Percentiles rank a stretch among this genome's conserved stretches.
Conservation (phyloP, 23 tunicate species). For the Styela plicata region DNA sequence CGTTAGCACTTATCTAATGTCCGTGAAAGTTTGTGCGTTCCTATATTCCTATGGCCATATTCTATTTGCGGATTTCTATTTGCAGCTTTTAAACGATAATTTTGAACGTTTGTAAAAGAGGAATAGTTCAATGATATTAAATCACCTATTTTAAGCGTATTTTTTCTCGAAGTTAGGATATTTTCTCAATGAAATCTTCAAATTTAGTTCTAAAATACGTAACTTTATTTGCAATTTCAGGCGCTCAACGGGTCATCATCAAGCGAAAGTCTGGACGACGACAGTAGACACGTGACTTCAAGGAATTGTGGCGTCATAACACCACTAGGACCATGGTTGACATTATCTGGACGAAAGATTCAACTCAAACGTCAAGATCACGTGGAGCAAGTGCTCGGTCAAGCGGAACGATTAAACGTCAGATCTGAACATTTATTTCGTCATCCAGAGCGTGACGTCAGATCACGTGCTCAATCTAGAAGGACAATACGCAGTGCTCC, state of each 20-base stretch:
- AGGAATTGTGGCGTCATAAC: background rate
- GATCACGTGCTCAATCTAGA: background rate
- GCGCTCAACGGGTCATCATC: background rate
- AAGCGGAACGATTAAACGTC: background rate
- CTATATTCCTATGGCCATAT: too few relatives aligned
- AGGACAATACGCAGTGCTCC: conserved; percentile 4
- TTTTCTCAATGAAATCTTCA: too few relatives aligned
- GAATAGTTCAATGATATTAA: too few relatives aligned
- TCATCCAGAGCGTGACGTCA: background rate
- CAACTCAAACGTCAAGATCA: conserved; percentile 27
- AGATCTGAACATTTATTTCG: background rate
- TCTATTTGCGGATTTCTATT: too few relatives aligned
- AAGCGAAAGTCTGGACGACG: conserved; percentile 13
- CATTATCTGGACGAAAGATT: conserved; percentile 27
- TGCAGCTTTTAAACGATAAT: too few relatives aligned
- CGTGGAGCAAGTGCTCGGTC: conserved; percentile 20
- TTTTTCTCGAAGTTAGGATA: too few relatives aligned
- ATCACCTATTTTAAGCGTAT: too few relatives aligned
- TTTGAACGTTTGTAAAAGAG: too few relatives aligned
- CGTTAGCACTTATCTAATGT: too few relatives aligned
- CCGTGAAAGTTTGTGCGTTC: too few relatives aligned
- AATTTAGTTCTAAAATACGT: background rate
- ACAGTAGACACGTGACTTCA: background rate
- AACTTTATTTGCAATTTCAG: background rate
- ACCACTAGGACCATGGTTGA: conserved; percentile 10